These are phyloP conservation scores for Syngnathus scovelli DNA, from an alignment of 2,113 vertebrate genomes.

Conservation along the genomic window DNA sequence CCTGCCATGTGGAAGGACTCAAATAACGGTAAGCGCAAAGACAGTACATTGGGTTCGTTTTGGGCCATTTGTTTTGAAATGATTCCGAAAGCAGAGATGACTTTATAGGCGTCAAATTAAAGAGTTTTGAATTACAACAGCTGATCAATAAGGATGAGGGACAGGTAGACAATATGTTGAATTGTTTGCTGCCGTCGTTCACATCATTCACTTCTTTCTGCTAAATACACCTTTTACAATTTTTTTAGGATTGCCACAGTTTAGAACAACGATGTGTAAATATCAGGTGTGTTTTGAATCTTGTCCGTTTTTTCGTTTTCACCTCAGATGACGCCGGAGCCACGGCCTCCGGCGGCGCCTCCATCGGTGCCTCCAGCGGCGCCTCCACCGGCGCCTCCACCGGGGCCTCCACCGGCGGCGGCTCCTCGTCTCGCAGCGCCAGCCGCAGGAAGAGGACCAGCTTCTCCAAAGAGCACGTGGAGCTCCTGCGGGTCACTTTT, in stretches of 20 bases:
- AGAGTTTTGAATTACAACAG: too few species aligned
- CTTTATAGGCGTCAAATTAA: too few species aligned
- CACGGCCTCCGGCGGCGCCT: slow-evolving; percentile 8
- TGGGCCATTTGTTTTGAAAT: neutral
- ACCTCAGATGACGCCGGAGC: slow-evolving; percentile 47
- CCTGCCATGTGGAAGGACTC: slow-evolving; percentile 66
- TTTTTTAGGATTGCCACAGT: neutral
- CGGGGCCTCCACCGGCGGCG: neutral
- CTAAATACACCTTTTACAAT: neutral
- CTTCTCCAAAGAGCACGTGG: slow-evolving; percentile 73
- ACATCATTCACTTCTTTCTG: neutral
- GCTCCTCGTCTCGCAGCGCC: slow-evolving; percentile 47
- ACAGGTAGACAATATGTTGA: too few species aligned
- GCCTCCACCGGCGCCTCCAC: neutral
- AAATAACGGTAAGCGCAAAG: slow-evolving; percentile 55
- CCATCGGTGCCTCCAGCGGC: neutral
- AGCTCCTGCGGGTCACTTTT: slow-evolving; percentile 63
- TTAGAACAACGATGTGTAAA: neutral
- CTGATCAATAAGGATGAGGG: too few species aligned
- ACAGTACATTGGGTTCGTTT: neutral
- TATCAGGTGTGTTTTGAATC: neutral
- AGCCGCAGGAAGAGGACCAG: slow-evolving; percentile 73
- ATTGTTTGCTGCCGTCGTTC: neutral
- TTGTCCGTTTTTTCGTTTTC: neutral
- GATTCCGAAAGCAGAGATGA: too few species aligned